Evolutionary conservation across 2,797 vertebrate genomes (phyloP).

Genomic region (Neosilurus hyrtlii): DNA sequence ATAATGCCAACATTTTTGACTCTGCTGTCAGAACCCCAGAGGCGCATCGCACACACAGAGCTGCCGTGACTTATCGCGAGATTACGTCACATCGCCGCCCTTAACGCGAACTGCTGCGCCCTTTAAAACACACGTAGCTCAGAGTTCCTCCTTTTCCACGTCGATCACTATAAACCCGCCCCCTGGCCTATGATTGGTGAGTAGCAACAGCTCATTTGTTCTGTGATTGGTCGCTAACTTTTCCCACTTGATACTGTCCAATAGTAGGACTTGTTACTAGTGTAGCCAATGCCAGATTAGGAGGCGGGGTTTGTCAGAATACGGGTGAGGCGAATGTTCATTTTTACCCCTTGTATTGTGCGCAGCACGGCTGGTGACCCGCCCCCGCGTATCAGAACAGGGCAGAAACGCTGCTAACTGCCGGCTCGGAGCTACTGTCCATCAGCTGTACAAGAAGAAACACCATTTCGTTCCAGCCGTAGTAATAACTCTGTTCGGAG

Average conservation of each 20-base stretch:
- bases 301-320: neutral
- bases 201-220: neutral
- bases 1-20: neutral
- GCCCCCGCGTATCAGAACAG: conserved; percentile 69
- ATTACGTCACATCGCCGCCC: conserved; percentile 1
- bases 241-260: neutral
- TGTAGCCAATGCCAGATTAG: too few relatives aligned
- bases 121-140: conserved; percentile 2
- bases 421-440: conserved; percentile 67
- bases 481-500: neutral
- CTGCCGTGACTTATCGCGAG: conserved; percentile 36
- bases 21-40: neutral
- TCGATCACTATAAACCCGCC: conserved; percentile 4
- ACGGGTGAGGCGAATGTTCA: neutral
- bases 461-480: conserved; percentile 60
- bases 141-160: conserved; percentile 11
- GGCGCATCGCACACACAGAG: neutral
- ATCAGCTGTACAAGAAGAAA: conserved; percentile 60
- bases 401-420: conserved; percentile 63
- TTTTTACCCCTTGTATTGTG: conserved; percentile 5
- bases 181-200: neutral
- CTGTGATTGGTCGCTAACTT: neutral
- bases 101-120: conserved; percentile 15
- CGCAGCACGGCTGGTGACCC: conserved; percentile 47
- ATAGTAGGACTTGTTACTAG: neutral